These are phyloP conservation scores for Caenorhabditis uteleia DNA, from an alignment of 2,888 invertebrate species.

Conservation along the genomic window DNA sequence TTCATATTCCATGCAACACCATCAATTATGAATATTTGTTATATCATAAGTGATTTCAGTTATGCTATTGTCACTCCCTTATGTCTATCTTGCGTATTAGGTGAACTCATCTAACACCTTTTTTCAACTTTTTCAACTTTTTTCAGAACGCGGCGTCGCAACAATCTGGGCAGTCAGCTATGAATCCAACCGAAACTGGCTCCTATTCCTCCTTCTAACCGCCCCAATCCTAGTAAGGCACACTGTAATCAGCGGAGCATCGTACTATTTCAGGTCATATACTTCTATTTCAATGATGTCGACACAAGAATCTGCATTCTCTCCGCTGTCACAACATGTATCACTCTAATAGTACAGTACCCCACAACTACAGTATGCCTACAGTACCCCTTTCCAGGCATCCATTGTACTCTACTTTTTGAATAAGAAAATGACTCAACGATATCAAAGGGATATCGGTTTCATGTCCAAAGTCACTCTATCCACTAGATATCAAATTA, in stretches of 20 bases:
- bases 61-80: constrained; percentile 20
- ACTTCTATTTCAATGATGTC: neutral
- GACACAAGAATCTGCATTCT: neutral
- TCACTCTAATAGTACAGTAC: too few relatives aligned
- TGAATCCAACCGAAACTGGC: constrained; percentile 21
- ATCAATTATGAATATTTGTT: neutral
- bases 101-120: constrained; percentile 2
- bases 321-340: neutral
- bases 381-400: neutral
- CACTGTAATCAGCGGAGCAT: neutral
- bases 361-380: too few relatives aligned
- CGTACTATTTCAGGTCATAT: neutral
- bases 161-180: constrained; percentile 21
- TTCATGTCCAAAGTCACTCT: constrained; percentile 18
- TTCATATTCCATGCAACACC: constrained; percentile 8
- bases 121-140: neutral
- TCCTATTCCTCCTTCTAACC: neutral
- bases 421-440: constrained; percentile 15
- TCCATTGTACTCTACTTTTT: constrained; percentile 19
- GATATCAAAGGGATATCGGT: constrained; percentile 9
- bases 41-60: constrained; percentile 3
- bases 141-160: constrained; percentile 16
- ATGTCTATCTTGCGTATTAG: constrained; percentile 19
- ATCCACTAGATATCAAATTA: constrained; percentile 26
- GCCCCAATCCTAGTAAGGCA: neutral